phyloP scores from a whole-genome alignment of 92 coral and sea anemone species.

The Phenganax subtilis region DNA sequence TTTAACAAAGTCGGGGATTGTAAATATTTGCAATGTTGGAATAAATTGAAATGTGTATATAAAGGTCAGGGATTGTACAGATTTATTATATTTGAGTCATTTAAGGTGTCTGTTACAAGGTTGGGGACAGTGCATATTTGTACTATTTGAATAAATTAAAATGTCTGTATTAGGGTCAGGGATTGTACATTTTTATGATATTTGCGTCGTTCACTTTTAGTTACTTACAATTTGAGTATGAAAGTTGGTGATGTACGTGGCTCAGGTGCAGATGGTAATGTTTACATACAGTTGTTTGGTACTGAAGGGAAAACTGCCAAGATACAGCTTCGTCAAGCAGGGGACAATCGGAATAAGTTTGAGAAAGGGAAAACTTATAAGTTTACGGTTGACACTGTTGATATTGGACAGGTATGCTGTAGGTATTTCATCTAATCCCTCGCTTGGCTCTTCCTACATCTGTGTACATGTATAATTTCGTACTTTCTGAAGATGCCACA shows the following conservation, averaged over 20 bases:
- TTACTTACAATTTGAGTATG: slow-evolving; percentile 92
- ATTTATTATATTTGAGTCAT: no score
- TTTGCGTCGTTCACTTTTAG: slow-evolving; percentile 30
- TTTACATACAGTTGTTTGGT: slow-evolving; percentile 95
- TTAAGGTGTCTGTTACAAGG: no score
- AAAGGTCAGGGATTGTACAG: no score
- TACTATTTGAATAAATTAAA: no score
- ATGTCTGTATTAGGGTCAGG: no score
- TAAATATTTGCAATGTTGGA: no score
- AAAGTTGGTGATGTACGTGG: slow-evolving; percentile 98
- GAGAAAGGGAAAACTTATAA: slow-evolving; percentile 97
- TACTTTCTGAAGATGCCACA: no score
- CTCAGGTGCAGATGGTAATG: slow-evolving; percentile 97
- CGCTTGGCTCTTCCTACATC: no score
- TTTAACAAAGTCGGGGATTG: no score
- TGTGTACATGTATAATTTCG: no score
- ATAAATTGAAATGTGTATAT: no score
- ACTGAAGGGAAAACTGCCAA: slow-evolving; percentile 94
- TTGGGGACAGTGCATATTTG: no score
- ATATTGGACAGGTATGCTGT: slow-evolving; percentile 79
- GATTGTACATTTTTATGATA: background rate
- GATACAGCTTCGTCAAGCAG: slow-evolving; percentile 96
- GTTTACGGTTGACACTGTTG: slow-evolving; percentile 95
- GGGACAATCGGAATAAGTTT: slow-evolving; percentile 84
- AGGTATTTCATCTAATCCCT: background rate